Base-by-base conservation (phyloP, 2,888 invertebrate species). In the Pristionchus arcanus region DNA sequence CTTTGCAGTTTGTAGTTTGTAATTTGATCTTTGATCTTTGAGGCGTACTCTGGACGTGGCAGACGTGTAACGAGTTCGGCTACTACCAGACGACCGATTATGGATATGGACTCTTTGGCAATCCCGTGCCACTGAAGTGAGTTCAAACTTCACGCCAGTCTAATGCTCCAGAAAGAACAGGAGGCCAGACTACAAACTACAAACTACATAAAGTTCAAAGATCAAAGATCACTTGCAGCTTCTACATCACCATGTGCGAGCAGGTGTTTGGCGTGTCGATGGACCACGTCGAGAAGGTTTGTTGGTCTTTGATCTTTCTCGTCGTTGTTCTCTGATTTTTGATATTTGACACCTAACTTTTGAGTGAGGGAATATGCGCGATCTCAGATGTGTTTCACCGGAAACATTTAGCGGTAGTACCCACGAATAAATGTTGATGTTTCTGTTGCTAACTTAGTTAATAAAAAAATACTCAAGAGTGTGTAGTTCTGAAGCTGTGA, bases 11-110 rank as follows among this genome's bases (percentile, higher is more conserved):
- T 37, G 28, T 28, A 59, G 55, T 49, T 19, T 68, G 63, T 13
- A 19, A 1, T 59, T 49, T 87, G 59, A 84, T 59, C 42, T 28
- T 49, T 49, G 55, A 59, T 66, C 49, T 87, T 28, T 16, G 34
- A 89, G 89, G 77, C n/a, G 21, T 89, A 15, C 83, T 89, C 94
- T 98, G 98, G 98, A 97, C 96, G 90, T 98, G 98, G 95, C 98
- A 98, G 96, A 98, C 98, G 0, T 98, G 98, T 95, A 97, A 97
- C 0, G 98, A 98, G 95, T 98, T 98, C 95, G 98, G 98, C 49
- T 98, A 97, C 95, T 98, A 97, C 95, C 98, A 98, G 96, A 97
- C 98, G 0, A 97, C 98, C 0, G 97, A 97, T 91, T 86, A 93
- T 0, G 94, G 96, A 85, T 90, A 91, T 68, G 91, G 92, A 49